Percentiles rank a stretch among this genome's conserved stretches.
These are phyloP conservation scores for Cinclus mexicanus DNA, from an alignment of 2,113 vertebrate species.

Conservation along the genomic window DNA sequence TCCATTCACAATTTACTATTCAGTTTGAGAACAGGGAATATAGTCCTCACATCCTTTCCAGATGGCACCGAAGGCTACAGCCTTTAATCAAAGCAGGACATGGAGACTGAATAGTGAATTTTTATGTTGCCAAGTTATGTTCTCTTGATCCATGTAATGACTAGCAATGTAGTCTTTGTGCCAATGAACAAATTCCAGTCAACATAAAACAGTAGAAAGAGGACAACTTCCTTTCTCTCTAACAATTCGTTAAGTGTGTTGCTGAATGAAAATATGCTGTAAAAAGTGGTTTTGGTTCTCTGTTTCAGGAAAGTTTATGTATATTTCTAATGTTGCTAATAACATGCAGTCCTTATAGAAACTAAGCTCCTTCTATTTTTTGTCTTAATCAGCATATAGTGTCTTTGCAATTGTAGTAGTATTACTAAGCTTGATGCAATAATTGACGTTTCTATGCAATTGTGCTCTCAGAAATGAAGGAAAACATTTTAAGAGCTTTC, in stretches of 20 bases:
- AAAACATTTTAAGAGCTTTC: not conserved
- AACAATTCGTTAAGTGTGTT: not conserved
- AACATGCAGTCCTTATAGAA: not conserved
- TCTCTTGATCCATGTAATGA: constrained; percentile 9
- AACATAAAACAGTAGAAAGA: not conserved
- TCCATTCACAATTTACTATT: not conserved
- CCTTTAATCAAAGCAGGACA: not conserved
- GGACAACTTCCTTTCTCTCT: not conserved
- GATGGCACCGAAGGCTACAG: not conserved
- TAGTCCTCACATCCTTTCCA: not conserved
- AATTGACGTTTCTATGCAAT: not conserved
- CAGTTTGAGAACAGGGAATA: not conserved
- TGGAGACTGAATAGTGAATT: not conserved
- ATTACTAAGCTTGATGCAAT: not conserved
- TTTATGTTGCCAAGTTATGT: not conserved
- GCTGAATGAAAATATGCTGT: not conserved
- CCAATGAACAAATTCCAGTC: not conserved
- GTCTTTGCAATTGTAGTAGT: not conserved
- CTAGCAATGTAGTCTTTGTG: not conserved
- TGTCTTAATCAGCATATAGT: not conserved
- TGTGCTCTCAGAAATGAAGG: not conserved
- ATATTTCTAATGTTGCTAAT: not conserved
- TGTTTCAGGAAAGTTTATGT: not conserved
- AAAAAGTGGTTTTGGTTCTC: not conserved
- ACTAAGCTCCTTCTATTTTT: not conserved